phyloP scores from a whole-genome alignment of 2,113 vertebrate species.

The Pan paniscus region DNA sequence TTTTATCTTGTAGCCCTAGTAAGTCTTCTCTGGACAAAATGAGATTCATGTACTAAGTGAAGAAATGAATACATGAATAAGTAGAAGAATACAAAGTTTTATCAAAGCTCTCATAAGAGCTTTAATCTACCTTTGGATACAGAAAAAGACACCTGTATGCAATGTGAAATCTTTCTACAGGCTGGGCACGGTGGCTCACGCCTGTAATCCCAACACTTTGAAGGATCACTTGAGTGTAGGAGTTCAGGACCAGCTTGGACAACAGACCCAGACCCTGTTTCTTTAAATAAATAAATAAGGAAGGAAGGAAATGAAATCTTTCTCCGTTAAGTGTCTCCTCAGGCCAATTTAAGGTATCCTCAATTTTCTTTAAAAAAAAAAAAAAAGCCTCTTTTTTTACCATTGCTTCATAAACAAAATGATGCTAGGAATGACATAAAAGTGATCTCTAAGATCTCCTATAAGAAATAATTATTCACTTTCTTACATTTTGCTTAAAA shows the following conservation, averaged over 20 bases:
- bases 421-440: not conserved
- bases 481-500: not conserved
- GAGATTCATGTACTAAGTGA: not conserved
- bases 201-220: too few relatives aligned
- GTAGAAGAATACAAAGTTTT: not conserved
- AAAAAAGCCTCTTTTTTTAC: not conserved
- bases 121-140: too few relatives aligned
- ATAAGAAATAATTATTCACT: not conserved
- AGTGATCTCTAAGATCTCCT: not conserved
- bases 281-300: too few relatives aligned
- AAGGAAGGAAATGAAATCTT: too few relatives aligned
- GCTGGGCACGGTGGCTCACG: too few relatives aligned
- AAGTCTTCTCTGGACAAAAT: not conserved
- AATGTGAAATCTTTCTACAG: not conserved
- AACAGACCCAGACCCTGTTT: not conserved
- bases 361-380: not conserved
- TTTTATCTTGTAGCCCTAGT: not conserved
- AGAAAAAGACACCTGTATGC: not conserved
- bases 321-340: not conserved
- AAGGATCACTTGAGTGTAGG: too few relatives aligned
- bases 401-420: not conserved
- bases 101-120: not conserved
- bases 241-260: too few relatives aligned
- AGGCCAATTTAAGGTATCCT: not conserved
- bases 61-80: not conserved